Base-by-base conservation (phyloP, 2,113 vertebrate species). In the Hemiscyllium ocellatum region DNA sequence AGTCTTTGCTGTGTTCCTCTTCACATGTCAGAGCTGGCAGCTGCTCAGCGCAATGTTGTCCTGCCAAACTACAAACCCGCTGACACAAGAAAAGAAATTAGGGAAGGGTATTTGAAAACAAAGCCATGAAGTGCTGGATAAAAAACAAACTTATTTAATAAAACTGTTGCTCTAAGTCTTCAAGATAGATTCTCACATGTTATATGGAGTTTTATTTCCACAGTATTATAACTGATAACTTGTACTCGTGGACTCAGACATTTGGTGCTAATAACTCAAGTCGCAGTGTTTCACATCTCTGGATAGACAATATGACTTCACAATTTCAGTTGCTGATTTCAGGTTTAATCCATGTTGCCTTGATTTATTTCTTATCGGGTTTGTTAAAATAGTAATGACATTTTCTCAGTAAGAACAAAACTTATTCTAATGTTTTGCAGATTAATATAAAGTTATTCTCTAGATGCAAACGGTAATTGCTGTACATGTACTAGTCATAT, bases 31-130 rank as follows among this genome's bases (percentile, higher is more conserved):
- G 96, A 33, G 0, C 80, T 61, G 96, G 96, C 94, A 95, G 68
- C 96, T 86, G 94, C 33, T 3, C 83, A 95, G 96, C 94, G 0
- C 29, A 86, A 26, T 95, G 29, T 95, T 15, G 90, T 96, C 85
- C 76, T 96, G 97, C 96, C 96, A 96, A 96, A 95, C 94, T 72
- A 61, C 68, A 95, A 95, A 89, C 96, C 97, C 96, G 96, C 97
- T 96, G 95, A 96, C 96, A 96, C 96, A 97, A 97, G 42, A 4
- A 95, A 50, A 72, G 72, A n/a, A 72, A 26, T 29, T 10, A 13
- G 22, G 69, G 42, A 29, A 72, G 37, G 42, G 42, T 95, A 12
- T 72, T 95, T 15, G 96, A 97, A 96, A 97, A 96, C 93, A 96
- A 97, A 61, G 56, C 56, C 96, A 97, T 96, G 97, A 97, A 97